A percentile compares a stretch with the other conserved stretches of the same genome.
These are phyloP conservation scores for Arctocebus calabarensis DNA, from an alignment of 2,797 vertebrate genomes.

Conservation along the genomic window DNA sequence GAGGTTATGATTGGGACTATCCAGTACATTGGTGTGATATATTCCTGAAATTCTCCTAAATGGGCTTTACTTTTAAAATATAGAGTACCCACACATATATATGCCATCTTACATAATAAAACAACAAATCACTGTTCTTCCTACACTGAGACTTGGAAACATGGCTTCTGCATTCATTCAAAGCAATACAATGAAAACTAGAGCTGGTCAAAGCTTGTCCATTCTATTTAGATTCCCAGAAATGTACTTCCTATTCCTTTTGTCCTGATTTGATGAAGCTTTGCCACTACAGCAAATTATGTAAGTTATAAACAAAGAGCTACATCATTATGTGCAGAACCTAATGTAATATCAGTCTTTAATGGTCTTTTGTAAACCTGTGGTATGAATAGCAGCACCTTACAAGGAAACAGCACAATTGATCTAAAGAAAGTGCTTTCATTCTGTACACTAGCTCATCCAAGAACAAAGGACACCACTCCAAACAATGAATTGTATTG, in stretches of 20 bases:
- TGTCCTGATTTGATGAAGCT: slow-evolving; percentile 70
- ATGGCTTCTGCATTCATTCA: slow-evolving; percentile 46
- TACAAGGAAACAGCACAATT: slow-evolving; percentile 73
- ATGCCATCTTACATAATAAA: neutral
- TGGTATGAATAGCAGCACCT: slow-evolving; percentile 61
- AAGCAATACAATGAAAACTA: slow-evolving; percentile 73
- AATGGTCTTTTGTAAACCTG: slow-evolving; percentile 75
- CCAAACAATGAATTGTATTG: slow-evolving; percentile 78
- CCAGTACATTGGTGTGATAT: neutral
- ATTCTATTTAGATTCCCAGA: slow-evolving; percentile 65
- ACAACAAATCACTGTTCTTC: slow-evolving; percentile 2
- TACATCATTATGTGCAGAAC: slow-evolving; percentile 73
- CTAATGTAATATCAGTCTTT: slow-evolving; percentile 65
- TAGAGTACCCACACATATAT: neutral
- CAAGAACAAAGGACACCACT: slow-evolving; percentile 60
- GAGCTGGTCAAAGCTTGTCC: slow-evolving; percentile 33
- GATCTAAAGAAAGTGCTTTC: slow-evolving; percentile 73
- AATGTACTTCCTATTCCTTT: slow-evolving; percentile 74
- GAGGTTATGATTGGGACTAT: neutral
- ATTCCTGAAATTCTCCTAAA: neutral
- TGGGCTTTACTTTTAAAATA: neutral
- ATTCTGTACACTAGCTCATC: slow-evolving; percentile 66
- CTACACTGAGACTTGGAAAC: neutral
- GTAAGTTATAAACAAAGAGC: slow-evolving; percentile 76
- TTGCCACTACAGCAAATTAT: slow-evolving; percentile 71